Conservation (phyloP, 1,140 invertebrate genomes). For the Akabosia matsudoensis region DNA sequence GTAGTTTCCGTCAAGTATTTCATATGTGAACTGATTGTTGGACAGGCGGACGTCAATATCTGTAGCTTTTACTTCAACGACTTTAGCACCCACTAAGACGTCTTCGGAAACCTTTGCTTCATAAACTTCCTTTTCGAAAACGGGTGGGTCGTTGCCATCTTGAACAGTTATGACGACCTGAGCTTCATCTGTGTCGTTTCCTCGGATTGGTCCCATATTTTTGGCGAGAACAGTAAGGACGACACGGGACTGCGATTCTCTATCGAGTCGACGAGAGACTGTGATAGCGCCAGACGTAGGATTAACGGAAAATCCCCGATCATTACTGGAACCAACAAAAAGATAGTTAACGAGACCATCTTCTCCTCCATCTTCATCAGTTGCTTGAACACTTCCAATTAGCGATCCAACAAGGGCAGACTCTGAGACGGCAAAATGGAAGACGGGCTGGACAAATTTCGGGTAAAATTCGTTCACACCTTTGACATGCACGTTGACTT, state of each 20-base stretch:
- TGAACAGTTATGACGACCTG: conserved; percentile 88
- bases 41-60: conserved; percentile 87
- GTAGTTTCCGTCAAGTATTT: conserved; percentile 78
- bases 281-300: conserved; percentile 77
- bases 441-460: conserved; percentile 83
- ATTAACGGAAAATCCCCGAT: conserved; percentile 84
- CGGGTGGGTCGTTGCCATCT: conserved; percentile 92
- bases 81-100: conserved; percentile 65
- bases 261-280: conserved; percentile 75
- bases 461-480: conserved; percentile 92
- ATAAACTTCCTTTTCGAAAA: conserved; percentile 75
- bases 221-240: conserved; percentile 90
- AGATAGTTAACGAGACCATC: conserved; percentile 89
- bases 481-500: conserved; percentile 71
- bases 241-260: conserved; percentile 85
- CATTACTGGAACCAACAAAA: conserved; percentile 87
- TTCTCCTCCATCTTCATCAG: conserved; percentile 84
- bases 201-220: conserved; percentile 81
- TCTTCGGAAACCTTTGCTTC: conserved; percentile 74
- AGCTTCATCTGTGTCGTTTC: conserved; percentile 90
- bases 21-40: conserved; percentile 89
- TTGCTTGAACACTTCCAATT: conserved; percentile 81
- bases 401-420: conserved; percentile 80
- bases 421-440: conserved; percentile 91
- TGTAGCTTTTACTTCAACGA: conserved; percentile 75